Base-by-base conservation (phyloP, 2,113 vertebrate species). In the Coptodon rendalli region DNA sequence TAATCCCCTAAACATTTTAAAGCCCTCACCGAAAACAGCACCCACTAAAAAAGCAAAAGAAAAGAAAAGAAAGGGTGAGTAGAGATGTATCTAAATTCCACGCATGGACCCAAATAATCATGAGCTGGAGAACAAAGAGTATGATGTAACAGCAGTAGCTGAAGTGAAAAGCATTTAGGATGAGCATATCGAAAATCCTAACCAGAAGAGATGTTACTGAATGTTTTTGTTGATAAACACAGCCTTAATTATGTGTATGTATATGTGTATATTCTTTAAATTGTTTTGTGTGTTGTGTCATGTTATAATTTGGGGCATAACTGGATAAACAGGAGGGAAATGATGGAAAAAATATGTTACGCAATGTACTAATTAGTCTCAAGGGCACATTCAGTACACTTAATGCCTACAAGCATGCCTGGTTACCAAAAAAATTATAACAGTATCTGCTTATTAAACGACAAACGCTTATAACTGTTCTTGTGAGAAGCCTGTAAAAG, bases 51-150 rank as follows among this genome's bases (percentile, higher is more conserved):
- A 29, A 36, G 8, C 9, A 61, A 31, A 6, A 9, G 14, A 2
- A 17, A 61, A 34, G 14, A 19, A 11, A 19, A 63, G 31, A 36
- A 63, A 1, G 31, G 17, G 59, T 63, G 9, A 63, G 59, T 17
- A 12, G 59, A 63, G 31, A 5, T 11, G 31, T 63, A 36, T 36
- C 59, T 63, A 36, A 63, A 36, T 19, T 7, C 9, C 17, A 63
- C 4, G 0, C 31, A 63, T n/a, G 6, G 59, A 63, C 0, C 59
- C 31, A 36, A 36, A 63, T 12, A 36, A 63, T 63, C 59, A n/a
- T 36, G 59, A 63, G 29, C 59, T 63, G 59, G 59, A 63, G 16
- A 63, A 63, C 29, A 63, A 19, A 63, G 9, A 63, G 1, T 19
- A 34, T 34, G 9, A 12, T 16, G 56, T 63, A n/a, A 63, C 2